A percentile compares a stretch with the other conserved stretches of the same genome.
Evolutionary conservation across 2,797 vertebrate genomes (phyloP).

Genomic region (Diglossa cyanea): DNA sequence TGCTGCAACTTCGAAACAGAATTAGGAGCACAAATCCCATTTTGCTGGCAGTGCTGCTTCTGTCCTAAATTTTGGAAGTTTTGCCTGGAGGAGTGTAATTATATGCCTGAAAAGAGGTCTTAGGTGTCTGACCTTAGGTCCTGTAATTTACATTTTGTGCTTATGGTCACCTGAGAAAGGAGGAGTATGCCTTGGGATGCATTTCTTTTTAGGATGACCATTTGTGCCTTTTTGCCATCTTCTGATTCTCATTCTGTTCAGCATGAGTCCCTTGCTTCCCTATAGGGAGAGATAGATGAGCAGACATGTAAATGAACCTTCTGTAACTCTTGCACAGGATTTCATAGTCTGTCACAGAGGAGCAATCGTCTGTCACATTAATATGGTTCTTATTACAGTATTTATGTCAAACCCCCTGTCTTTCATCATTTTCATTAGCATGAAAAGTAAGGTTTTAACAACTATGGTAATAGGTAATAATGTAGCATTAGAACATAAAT

Average conservation of each 20-base stretch:
- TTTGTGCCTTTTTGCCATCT: neutral
- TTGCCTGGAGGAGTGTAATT: neutral
- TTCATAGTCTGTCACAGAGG: slow-evolving; percentile 64
- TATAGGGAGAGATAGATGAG: neutral
- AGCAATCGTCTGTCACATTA: slow-evolving; percentile 61
- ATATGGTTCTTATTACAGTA: slow-evolving; percentile 61
- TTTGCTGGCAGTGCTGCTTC: neutral
- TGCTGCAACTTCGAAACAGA: neutral
- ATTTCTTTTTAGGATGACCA: neutral
- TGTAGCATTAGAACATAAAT: slow-evolving; percentile 54
- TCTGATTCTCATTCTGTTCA: neutral
- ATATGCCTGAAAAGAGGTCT: neutral
- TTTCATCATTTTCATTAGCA: slow-evolving; percentile 65
- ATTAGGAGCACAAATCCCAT: neutral
- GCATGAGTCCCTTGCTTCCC: neutral
- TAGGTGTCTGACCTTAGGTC: neutral
- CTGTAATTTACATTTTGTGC: neutral
- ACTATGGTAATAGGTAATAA: slow-evolving; percentile 55
- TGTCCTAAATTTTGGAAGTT: neutral
- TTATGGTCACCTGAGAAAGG: neutral
- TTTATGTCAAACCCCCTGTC: slow-evolving; percentile 56
- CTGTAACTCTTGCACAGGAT: slow-evolving; percentile 35
- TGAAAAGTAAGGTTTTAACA: slow-evolving; percentile 66
- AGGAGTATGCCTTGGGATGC: neutral
- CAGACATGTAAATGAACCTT: slow-evolving; percentile 55